Conservation (phyloP, 2,888 invertebrate genomes). For the Acronicta aceris region DNA sequence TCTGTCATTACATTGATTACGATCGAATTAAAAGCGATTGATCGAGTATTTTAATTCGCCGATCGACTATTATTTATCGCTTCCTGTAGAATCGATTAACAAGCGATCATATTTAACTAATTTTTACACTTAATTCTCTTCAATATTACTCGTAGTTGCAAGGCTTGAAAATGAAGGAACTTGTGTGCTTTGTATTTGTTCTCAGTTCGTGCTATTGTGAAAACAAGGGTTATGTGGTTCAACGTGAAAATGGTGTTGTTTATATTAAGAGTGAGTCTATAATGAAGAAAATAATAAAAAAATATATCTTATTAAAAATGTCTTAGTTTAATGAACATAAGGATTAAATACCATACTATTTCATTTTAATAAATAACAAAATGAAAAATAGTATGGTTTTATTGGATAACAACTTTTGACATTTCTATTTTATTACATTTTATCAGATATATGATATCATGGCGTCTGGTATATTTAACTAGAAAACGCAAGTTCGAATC, state of each 20-base stretch:
- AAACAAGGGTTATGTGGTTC: constrained; percentile 1
- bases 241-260: constrained; percentile 2
- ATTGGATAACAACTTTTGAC: too few species aligned
- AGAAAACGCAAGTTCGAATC: too few species aligned
- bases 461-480: too few species aligned
- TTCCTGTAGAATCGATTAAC: background rate
- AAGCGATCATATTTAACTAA: constrained; percentile 2
- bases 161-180: constrained; percentile 1
- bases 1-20: background rate
- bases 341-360: too few species aligned
- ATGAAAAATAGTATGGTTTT: too few species aligned
- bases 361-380: too few species aligned
- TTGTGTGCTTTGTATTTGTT: background rate
- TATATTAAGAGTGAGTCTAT: background rate
- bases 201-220: background rate
- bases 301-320: too few species aligned
- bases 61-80: background rate
- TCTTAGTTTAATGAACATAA: too few species aligned
- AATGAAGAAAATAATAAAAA: background rate
- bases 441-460: too few species aligned
- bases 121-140: background rate
- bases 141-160: background rate
- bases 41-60: background rate
- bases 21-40: background rate
- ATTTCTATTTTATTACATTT: too few species aligned